Base-by-base conservation (phyloP, 2,797 vertebrate species). In the Crocodylus rhombifer region DNA sequence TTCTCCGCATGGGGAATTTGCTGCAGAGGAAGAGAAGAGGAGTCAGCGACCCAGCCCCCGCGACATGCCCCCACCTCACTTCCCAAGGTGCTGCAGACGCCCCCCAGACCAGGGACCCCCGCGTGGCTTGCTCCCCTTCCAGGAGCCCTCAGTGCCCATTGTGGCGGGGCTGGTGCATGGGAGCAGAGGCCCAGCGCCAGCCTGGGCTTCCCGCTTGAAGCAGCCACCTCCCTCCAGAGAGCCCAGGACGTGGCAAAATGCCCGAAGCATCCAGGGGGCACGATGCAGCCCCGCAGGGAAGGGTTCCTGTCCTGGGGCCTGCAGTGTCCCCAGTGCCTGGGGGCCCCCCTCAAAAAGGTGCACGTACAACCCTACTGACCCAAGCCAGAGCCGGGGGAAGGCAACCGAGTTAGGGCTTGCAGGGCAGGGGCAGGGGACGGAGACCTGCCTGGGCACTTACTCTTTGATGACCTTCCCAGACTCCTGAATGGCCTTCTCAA, bases 1-100 rank as follows among this genome's bases (percentile, higher is more conserved):
- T 98, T 94, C 99, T 98, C 83, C 98, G 97, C 92, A 99, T 96
- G 6, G 98, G 96, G 93, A 98, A 90, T 88, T 96, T 98, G 14
- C 97, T 97, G 89, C 81, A 90, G 2, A 83, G 64, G 80, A 23
- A 6, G 23, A 25, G 58, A 90, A 65, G 77, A 30, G 67, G 28
- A 4, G 10, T 1, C 9, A 42, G 42, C 8, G 5, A 13, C 21
- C 15, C 23, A 42, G 64, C 9, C 26, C 14, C 7, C 8, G 6
- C 2, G 21, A 7, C 13, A 6, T 21, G 17, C 4, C 58, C 15
- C 14, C 15, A 15, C 58, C 58, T 60, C 58, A 21, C 13, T 5
- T 26, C 3, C 1, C 0, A 26, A 2, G 2, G 60, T 18, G 33
- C 56, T 64, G 9, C 5, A n/a, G 7, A 33, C 20, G 7, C 9